Conservation (phyloP, 2,113 vertebrate species). For the Dendropsophus ebraccatus region DNA sequence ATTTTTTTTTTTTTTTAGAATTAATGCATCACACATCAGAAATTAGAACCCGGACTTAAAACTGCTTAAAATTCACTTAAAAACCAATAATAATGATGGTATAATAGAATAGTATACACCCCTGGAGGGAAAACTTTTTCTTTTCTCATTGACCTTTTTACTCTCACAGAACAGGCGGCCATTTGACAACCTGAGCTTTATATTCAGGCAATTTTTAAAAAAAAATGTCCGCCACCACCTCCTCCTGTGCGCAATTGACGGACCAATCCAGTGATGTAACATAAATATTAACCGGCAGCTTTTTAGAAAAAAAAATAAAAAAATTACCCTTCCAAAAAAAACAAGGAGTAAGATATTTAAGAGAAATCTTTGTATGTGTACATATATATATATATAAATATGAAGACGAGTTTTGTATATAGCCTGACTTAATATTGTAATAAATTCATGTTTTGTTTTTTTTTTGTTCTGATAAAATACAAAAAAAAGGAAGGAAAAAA, state of each 20-base stretch:
- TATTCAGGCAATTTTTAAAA: too few species aligned
- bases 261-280: not conserved
- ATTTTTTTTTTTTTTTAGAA: not conserved
- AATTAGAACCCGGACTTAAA: not conserved
- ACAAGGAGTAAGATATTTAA: not conserved
- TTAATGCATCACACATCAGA: not conserved
- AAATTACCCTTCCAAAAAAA: not conserved
- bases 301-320: not conserved
- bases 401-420: conserved; percentile 27
- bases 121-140: not conserved
- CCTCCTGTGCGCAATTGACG: not conserved
- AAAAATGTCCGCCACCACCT: not conserved
- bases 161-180: not conserved
- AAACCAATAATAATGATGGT: not conserved
- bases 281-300: not conserved
- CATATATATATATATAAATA: conserved; percentile 36
- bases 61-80: not conserved
- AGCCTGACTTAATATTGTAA: conserved; percentile 21
- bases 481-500: conserved; percentile 29
- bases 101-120: not conserved
- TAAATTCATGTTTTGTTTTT: conserved; percentile 27
- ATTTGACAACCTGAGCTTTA: not conserved
- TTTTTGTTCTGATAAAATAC: conserved; percentile 34
- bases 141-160: not conserved
- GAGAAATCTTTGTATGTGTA: not conserved